These are phyloP conservation scores for Drepanosiphum platanoidis DNA, from an alignment of 2,888 invertebrate species.

Conservation along the genomic window DNA sequence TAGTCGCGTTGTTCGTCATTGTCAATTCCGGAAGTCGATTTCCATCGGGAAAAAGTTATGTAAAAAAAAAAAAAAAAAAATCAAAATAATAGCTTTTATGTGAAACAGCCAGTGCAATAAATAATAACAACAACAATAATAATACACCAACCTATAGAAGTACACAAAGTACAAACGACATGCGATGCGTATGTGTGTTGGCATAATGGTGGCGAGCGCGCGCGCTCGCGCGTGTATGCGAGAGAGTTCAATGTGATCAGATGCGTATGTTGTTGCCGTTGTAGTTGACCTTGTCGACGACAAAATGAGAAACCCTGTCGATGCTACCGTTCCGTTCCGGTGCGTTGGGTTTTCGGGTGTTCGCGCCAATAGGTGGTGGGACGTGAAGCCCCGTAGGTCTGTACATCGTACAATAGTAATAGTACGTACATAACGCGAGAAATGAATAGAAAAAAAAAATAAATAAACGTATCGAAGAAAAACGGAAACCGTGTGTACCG, in stretches of 20 bases:
- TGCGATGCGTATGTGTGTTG: background rate
- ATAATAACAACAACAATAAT: conserved; percentile 30
- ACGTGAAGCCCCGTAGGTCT: conserved; percentile 52
- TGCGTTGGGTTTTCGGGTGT: conserved; percentile 58
- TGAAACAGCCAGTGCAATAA: conserved; percentile 37
- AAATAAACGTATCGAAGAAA: conserved; percentile 39
- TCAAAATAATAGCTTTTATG: conserved; percentile 50
- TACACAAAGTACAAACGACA: conserved; percentile 30
- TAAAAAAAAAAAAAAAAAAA: conserved; percentile 25
- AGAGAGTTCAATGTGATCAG: conserved; percentile 42
- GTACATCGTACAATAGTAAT: conserved; percentile 35
- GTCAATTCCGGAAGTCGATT: conserved; percentile 60
- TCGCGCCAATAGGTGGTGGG: conserved; percentile 45
- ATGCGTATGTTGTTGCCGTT: conserved; percentile 2
- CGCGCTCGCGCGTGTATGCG: background rate
- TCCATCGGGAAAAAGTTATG: conserved; percentile 41
- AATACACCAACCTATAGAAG: conserved; percentile 35
- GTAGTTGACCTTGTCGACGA: conserved; percentile 45
- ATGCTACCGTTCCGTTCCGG: conserved; percentile 58
- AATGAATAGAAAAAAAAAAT: conserved; percentile 33
- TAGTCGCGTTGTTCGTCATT: conserved; percentile 59
- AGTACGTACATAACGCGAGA: conserved; percentile 18
- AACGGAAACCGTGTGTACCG: conserved; percentile 43
- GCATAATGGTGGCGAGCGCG: background rate
- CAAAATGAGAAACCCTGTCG: conserved; percentile 60